Conservation (phyloP, 2,113 vertebrate species). For the Peromyscus polionotus region DNA sequence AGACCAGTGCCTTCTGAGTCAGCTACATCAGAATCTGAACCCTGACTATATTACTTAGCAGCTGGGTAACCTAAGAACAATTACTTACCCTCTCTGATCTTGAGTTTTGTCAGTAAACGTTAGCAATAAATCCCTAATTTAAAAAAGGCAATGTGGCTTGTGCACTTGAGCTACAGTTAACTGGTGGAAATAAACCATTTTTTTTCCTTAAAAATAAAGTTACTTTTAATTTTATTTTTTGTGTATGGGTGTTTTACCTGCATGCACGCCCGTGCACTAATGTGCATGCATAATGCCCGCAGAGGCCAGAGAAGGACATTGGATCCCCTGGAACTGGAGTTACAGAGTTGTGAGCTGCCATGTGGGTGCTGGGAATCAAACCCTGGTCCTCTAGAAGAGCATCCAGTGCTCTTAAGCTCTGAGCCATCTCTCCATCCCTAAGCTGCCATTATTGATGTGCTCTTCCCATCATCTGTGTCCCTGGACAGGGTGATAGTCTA, state of each 20-base stretch:
- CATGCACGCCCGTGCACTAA: background rate
- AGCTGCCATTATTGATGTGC: background rate
- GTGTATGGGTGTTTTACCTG: background rate
- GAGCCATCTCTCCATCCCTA: background rate
- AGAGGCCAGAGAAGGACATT: background rate
- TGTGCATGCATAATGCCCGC: background rate
- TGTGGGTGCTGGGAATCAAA: background rate
- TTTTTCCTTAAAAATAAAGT: background rate
- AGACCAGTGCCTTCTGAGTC: background rate
- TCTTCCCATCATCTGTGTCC: too few species aligned
- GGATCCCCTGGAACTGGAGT: background rate
- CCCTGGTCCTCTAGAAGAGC: background rate
- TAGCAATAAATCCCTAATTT: conserved; percentile 3
- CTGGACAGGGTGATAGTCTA: background rate
- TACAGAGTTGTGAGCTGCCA: background rate
- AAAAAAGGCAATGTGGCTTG: background rate
- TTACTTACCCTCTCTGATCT: background rate
- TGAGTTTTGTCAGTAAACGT: background rate
- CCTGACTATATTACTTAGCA: background rate
- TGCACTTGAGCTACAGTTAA: background rate
- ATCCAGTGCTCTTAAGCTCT: background rate
- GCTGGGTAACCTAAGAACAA: background rate
- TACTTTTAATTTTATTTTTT: background rate
- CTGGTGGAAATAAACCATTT: background rate
- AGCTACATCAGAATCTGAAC: background rate